phyloP scores from a whole-genome alignment of 92 coral and sea anemone genomes.

The Heliopora coerulea region DNA sequence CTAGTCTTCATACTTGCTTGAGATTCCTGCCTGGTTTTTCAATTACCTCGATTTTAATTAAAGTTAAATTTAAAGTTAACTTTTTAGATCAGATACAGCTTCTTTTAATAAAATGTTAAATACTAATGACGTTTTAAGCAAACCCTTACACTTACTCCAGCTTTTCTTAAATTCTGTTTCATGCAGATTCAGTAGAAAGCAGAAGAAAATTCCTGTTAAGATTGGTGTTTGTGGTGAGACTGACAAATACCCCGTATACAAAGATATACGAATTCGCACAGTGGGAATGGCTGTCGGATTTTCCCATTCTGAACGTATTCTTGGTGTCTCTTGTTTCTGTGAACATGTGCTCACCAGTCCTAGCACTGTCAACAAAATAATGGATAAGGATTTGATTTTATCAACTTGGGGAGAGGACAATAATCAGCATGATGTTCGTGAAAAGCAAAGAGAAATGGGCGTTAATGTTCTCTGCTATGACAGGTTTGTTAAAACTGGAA shows the following conservation, averaged over 20 bases:
- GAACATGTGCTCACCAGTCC: slow-evolving; percentile 12
- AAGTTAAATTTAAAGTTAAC: too few species aligned
- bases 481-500: slow-evolving; percentile 10
- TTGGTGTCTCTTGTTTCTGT: slow-evolving; percentile 30
- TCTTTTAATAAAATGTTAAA: too few species aligned
- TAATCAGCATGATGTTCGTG: neutral
- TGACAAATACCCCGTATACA: slow-evolving; percentile 31
- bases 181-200: slow-evolving; percentile 16
- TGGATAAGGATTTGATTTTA: slow-evolving; percentile 12
- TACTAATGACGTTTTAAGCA: too few species aligned
- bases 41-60: too few species aligned
- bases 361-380: slow-evolving; percentile 2
- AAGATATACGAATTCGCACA: slow-evolving; percentile 21
- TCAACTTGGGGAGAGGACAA: slow-evolving; percentile 33
- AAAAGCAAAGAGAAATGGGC: slow-evolving; percentile 25
- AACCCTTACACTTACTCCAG: neutral
- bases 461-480: slow-evolving; percentile 32
- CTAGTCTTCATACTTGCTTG: too few species aligned
- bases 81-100: too few species aligned
- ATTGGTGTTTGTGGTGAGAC: slow-evolving; percentile 37
- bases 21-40: too few species aligned
- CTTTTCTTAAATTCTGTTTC: neutral
- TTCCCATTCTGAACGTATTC: slow-evolving; percentile 13
- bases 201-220: slow-evolving; percentile 21
- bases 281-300: slow-evolving; percentile 14